Evolutionary conservation across 2,888 invertebrate genomes (phyloP).

Genomic region (Athripsodes cinereus): DNA sequence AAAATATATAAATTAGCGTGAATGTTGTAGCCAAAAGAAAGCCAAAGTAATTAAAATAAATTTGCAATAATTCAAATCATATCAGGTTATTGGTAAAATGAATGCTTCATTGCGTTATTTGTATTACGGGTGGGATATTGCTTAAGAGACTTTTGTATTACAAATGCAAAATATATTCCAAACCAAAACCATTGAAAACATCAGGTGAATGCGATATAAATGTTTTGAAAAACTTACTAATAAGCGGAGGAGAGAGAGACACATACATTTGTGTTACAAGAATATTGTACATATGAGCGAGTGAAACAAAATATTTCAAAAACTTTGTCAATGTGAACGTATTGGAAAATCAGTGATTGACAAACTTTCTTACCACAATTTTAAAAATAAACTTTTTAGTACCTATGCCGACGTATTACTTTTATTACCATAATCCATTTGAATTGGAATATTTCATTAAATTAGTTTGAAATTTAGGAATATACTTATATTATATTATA

Average conservation of each 20-base stretch:
- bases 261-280: background rate
- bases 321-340: background rate
- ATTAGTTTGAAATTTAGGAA: no score
- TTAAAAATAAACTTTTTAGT: conserved; percentile 2
- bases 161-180: no score
- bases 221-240: background rate
- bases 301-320: background rate
- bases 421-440: no score
- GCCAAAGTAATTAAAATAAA: no score
- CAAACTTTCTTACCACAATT: background rate
- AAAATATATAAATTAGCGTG: no score
- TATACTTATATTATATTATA: no score
- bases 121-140: background rate
- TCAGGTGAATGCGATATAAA: background rate
- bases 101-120: background rate
- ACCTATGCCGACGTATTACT: background rate
- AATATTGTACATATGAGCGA: background rate
- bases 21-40: no score
- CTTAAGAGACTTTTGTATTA: no score
- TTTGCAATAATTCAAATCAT: no score
- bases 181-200: background rate
- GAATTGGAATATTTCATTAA: background rate
- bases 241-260: background rate
- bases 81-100: background rate
- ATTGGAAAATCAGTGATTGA: background rate